Conservation (phyloP, 2,888 invertebrate genomes). For the Blera fallax region DNA sequence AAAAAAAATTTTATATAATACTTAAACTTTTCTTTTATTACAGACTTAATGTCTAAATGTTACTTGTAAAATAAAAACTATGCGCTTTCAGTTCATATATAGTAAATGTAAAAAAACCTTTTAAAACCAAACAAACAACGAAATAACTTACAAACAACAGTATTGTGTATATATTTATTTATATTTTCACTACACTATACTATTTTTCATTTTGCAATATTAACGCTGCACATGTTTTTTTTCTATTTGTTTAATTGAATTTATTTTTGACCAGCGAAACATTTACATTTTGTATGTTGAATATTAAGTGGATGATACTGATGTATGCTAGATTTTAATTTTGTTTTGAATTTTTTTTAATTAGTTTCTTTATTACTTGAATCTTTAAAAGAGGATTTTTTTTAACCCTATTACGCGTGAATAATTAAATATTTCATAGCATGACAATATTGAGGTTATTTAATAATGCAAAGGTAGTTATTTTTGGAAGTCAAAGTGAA, state of each 20-base stretch:
- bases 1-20: slow-evolving; percentile 37
- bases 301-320: slow-evolving; percentile 77
- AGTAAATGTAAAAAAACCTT: slow-evolving; percentile 45
- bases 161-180: slow-evolving; percentile 51
- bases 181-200: slow-evolving; percentile 36
- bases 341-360: background rate
- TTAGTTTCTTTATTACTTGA: slow-evolving; percentile 1
- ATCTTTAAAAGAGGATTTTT: background rate
- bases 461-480: slow-evolving; percentile 12
- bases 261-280: slow-evolving; percentile 50
- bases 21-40: slow-evolving; percentile 67
- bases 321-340: slow-evolving; percentile 36
- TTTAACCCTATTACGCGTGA: background rate
- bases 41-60: slow-evolving; percentile 65
- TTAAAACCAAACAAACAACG: slow-evolving; percentile 25
- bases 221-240: slow-evolving; percentile 47
- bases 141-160: slow-evolving; percentile 43
- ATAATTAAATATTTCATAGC: background rate
- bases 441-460: background rate
- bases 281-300: slow-evolving; percentile 73
- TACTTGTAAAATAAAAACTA: slow-evolving; percentile 45
- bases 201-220: slow-evolving; percentile 53
- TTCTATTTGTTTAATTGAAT: slow-evolving; percentile 33
- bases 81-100: slow-evolving; percentile 64
- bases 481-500: background rate